These are phyloP conservation scores for Rhamphomyia laevipes DNA, from an alignment of 2,888 invertebrate species.

Conservation along the genomic window DNA sequence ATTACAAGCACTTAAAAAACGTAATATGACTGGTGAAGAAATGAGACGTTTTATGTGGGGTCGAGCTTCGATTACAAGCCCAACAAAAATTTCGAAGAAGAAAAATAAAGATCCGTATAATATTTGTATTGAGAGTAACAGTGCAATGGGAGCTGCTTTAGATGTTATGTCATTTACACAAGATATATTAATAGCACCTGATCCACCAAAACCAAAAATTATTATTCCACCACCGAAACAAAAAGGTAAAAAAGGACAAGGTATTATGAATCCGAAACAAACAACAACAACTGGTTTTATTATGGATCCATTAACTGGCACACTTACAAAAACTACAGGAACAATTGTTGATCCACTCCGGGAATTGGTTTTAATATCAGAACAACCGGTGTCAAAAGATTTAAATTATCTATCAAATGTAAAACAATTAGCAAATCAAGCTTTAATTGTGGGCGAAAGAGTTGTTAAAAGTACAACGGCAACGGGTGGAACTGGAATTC, in stretches of 20 bases:
- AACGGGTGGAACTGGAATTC: background rate
- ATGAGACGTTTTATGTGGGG: slow-evolving; percentile 85
- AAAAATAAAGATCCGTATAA: slow-evolving; percentile 37
- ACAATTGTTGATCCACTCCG: slow-evolving; percentile 45
- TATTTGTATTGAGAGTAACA: slow-evolving; percentile 29
- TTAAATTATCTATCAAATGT: slow-evolving; percentile 39
- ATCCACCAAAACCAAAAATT: background rate
- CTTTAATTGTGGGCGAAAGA: slow-evolving; percentile 44
- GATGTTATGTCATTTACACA: slow-evolving; percentile 76
- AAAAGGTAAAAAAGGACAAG: slow-evolving; percentile 9
- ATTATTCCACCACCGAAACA: slow-evolving; percentile 17
- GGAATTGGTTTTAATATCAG: slow-evolving; percentile 49
- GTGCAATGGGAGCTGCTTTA: slow-evolving; percentile 61
- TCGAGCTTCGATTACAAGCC: slow-evolving; percentile 75
- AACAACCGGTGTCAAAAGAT: slow-evolving; percentile 28
- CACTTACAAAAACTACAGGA: slow-evolving; percentile 1
- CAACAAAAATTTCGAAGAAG: slow-evolving; percentile 57
- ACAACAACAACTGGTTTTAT: background rate
- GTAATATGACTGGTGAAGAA: slow-evolving; percentile 78
- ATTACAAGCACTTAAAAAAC: slow-evolving; percentile 65
- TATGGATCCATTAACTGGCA: background rate
- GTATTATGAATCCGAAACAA: slow-evolving; percentile 12
- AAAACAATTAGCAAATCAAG: slow-evolving; percentile 47
- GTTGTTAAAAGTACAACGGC: slow-evolving; percentile 5
- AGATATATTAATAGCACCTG: slow-evolving; percentile 47